Percentiles rank a stretch among this genome's conserved stretches.
Evolutionary conservation across 2,888 invertebrate species (phyloP).

Genomic region (Steinernema hermaphroditum): DNA sequence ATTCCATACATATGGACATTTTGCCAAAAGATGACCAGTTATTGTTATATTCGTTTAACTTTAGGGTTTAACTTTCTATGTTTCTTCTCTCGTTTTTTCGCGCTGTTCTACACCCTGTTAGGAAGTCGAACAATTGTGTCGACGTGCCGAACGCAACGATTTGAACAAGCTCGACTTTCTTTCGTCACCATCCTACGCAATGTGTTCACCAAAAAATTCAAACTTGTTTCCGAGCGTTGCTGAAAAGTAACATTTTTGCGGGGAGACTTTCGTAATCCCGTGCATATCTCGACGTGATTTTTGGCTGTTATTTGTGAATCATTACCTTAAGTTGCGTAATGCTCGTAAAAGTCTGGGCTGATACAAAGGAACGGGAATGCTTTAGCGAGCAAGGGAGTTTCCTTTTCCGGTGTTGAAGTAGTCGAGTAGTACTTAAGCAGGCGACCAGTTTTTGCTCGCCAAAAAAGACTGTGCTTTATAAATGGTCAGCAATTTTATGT

Average conservation of each 20-base stretch:
- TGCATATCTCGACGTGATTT: background rate
- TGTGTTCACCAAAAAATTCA: background rate
- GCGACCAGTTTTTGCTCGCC: too few species aligned
- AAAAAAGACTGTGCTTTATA: too few species aligned
- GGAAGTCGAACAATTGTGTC: background rate
- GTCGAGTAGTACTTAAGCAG: too few species aligned
- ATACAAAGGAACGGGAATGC: too few species aligned
- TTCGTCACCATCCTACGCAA: background rate
- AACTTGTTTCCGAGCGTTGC: conserved; percentile 2
- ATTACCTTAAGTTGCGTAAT: too few species aligned
- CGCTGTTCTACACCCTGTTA: background rate
- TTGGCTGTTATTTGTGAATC: background rate
- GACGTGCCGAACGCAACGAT: background rate
- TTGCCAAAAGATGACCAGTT: too few species aligned
- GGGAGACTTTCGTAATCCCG: conserved; percentile 5
- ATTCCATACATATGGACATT: too few species aligned
- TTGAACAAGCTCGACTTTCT: background rate
- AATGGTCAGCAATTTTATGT: too few species aligned
- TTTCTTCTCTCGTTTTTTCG: background rate
- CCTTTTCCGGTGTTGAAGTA: too few species aligned
- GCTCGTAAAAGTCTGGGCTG: too few species aligned
- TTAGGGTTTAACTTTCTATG: background rate
- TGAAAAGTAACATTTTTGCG: conserved; percentile 2
- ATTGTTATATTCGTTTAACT: background rate
- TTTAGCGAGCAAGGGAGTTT: too few species aligned